Percentiles rank a stretch among this genome's conserved stretches.
Conservation (phyloP, 2,113 vertebrate genomes). For the Eulemur rufifrons region DNA sequence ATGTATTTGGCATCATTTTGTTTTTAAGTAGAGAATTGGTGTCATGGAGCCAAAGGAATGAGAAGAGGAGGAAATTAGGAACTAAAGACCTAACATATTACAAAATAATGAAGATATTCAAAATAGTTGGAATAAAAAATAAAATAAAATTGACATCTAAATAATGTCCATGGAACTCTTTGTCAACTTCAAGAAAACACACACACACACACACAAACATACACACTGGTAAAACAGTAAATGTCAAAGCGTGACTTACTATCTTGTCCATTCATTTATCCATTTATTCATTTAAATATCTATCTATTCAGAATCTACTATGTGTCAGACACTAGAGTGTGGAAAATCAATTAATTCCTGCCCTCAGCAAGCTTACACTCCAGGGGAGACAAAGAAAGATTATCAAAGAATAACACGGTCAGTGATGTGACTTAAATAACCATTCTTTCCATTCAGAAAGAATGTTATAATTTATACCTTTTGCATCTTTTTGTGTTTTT, state of each 20-base stretch:
- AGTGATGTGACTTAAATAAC: background rate
- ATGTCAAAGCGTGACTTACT: background rate
- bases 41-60: background rate
- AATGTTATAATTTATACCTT: background rate
- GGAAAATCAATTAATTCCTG: background rate
- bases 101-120: constrained; percentile 27
- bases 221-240: background rate
- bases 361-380: background rate
- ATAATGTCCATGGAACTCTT: background rate
- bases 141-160: background rate
- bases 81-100: background rate
- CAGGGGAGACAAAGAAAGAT: background rate
- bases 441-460: background rate
- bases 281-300: background rate
- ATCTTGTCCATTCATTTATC: background rate
- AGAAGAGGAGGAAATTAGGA: background rate
- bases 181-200: background rate
- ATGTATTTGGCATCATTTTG: background rate
- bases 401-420: background rate
- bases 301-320: background rate
- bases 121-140: background rate
- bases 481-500: background rate
- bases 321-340: background rate
- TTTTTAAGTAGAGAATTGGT: background rate
- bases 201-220: background rate